Evolutionary conservation across 2,113 vertebrate genomes (phyloP), one percentile per base, ranked within the genome.

Genomic region (Scomber scombrus): DNA sequence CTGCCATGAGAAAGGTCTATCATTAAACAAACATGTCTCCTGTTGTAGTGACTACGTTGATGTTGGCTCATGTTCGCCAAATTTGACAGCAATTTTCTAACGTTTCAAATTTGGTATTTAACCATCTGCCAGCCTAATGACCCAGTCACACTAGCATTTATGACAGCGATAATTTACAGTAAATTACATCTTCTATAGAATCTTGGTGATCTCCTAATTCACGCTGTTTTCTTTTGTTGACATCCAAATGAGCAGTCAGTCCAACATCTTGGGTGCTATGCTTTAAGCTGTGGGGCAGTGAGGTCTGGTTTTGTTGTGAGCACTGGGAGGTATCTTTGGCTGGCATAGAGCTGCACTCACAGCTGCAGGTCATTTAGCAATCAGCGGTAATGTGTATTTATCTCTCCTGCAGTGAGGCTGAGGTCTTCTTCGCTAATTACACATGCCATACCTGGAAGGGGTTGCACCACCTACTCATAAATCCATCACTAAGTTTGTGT

Each of bases 301-400:
- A 13, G 5, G 7, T n/a, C 47, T 52, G 51, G 43, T 1, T 67
- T 55, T 72, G 75, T n/a, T 57, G 18, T 69, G 63, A 13, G 52
- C 3, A 13, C 23, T 58, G 34, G 52, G 51, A 60, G 34, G 34
- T 46, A 26, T 2, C 40, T 14, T 57, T 68, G 18, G 56, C 50
- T 75, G 71, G 72, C 75, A 12, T 60, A 21, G 65, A 0, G 51
- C 71, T 69, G 75, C 79, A 63, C 79, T 74, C 74, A 31, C 84
- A 85, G 82, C 87, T 85, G 76, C 71, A 80, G 75, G 58, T 87
- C 71, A 85, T 88, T 88, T 51, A 62, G 47, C 76, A 77, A 84
- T 89, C 87, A 84, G 75, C 5, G 19, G 71, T 84, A 81, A 85
- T 85, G 82, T 83, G 68, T 71, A 86, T 89, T 86, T 88, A 84